Evolutionary conservation across 2,888 invertebrate genomes (phyloP).

Genomic region (Tetragonisca angustula): DNA sequence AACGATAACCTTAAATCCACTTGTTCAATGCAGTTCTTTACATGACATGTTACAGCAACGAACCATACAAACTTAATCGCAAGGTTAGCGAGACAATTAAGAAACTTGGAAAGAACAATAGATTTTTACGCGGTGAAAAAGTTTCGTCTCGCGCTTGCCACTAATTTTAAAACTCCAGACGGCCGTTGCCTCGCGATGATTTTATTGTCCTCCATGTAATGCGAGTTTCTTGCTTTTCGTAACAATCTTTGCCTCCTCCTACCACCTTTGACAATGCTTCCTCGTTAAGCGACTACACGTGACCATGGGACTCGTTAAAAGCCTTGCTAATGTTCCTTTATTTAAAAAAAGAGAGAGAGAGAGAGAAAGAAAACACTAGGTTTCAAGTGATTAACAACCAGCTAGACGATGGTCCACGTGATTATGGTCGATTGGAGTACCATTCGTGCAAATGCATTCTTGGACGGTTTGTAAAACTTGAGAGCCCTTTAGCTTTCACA

Average conservation of each 20-base stretch:
- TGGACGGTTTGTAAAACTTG: constrained; percentile 31
- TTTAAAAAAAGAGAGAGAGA: background rate
- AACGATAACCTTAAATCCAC: background rate
- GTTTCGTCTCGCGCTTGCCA: constrained; percentile 17
- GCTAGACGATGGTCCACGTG: background rate
- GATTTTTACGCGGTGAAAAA: constrained; percentile 48
- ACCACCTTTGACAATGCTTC: constrained; percentile 22
- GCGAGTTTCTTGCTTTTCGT: constrained; percentile 20
- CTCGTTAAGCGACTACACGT: constrained; percentile 23
- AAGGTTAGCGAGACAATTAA: constrained; percentile 38
- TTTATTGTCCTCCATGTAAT: constrained; percentile 45
- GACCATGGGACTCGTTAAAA: background rate
- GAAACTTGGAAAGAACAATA: constrained; percentile 53
- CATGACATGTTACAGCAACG: background rate
- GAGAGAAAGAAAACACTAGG: too few species aligned
- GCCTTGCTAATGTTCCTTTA: background rate
- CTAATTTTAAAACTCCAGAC: constrained; percentile 51
- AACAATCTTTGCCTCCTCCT: constrained; percentile 32
- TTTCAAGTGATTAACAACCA: background rate
- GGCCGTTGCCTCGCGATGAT: constrained; percentile 34
- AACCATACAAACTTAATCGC: background rate
- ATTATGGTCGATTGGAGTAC: constrained; percentile 4
- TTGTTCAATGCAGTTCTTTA: too few species aligned
- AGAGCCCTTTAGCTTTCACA: constrained; percentile 1
- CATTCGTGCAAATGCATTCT: background rate